Conservation (phyloP, 1,140 invertebrate genomes). For the Bombyx mori region ASM3026992v2 NC_085129.1:4860001-4860500, state of each 20-base stretch:
- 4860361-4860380: constrained; percentile 66
- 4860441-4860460: constrained; percentile 28
- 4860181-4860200: constrained; percentile 29
- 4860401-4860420: constrained; percentile 58
- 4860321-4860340: constrained; percentile 70
- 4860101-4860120: constrained; percentile 9
- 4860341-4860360: constrained; percentile 68
- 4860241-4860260: constrained; percentile 40
- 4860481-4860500: constrained; percentile 12
- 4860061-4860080: constrained; percentile 6
- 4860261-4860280: constrained; percentile 63
- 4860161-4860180: constrained; percentile 12
- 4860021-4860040: not conserved
- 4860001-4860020: not conserved
- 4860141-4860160: constrained; percentile 27
- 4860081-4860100: not conserved
- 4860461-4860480: constrained; percentile 11
- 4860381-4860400: constrained; percentile 64
- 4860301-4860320: constrained; percentile 51
- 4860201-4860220: constrained; percentile 42
- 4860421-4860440: constrained; percentile 46
- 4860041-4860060: constrained; percentile 4
- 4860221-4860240: constrained; percentile 34
- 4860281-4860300: constrained; percentile 66
- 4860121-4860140: constrained; percentile 24